These are phyloP conservation scores for Mimumesa dahlbomi DNA, from an alignment of 2,888 invertebrate genomes.

Conservation along the genomic window DNA sequence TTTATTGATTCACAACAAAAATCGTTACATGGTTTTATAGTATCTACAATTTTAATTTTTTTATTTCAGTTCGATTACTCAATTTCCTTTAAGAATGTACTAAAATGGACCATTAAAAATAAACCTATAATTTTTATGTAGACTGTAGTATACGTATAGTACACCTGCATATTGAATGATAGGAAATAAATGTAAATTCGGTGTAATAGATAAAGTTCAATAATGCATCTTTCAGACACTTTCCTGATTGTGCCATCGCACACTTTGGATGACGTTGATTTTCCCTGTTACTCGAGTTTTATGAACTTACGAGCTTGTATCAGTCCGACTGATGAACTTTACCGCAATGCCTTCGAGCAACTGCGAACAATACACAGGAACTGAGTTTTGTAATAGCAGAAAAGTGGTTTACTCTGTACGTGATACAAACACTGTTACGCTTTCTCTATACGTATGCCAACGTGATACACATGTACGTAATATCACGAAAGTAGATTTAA, in stretches of 20 bases:
- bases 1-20: too few relatives aligned
- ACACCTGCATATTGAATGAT: too few relatives aligned
- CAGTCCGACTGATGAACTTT: constrained; percentile 31
- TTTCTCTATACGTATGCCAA: too few relatives aligned
- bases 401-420: constrained; percentile 13
- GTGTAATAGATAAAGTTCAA: neutral
- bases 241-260: constrained; percentile 2
- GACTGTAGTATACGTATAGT: too few relatives aligned
- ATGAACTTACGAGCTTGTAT: constrained; percentile 4
- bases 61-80: too few relatives aligned
- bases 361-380: constrained; percentile 23
- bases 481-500: too few relatives aligned
- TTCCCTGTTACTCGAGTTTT: neutral
- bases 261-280: neutral
- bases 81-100: too few relatives aligned
- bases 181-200: neutral
- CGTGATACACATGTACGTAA: too few relatives aligned
- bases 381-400: constrained; percentile 22
- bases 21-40: too few relatives aligned
- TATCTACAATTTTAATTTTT: too few relatives aligned
- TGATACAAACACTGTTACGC: constrained; percentile 6
- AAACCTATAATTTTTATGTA: too few relatives aligned
- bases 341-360: constrained; percentile 15
- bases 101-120: too few relatives aligned
- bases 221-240: neutral